Conservation (phyloP, 1,140 invertebrate genomes). For the Hesperophylax magnus region DNA sequence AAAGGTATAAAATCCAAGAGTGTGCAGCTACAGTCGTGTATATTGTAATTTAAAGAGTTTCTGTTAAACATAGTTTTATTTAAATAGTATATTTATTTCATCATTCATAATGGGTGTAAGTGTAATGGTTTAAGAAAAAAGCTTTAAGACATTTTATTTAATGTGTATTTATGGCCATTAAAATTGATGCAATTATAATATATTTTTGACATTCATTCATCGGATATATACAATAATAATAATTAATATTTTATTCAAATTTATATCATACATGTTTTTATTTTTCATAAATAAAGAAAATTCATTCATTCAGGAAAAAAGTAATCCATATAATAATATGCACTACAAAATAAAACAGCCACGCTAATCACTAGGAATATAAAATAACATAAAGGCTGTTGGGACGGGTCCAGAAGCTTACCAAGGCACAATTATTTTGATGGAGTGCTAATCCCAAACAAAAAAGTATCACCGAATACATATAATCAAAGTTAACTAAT, state of each 20-base stretch:
- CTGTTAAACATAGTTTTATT: no score
- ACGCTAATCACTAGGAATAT: background rate
- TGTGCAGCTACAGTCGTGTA: no score
- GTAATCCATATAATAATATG: background rate
- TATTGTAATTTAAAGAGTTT: no score
- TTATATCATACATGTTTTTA: no score
- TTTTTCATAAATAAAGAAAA: background rate
- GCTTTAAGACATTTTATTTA: constrained; percentile 3
- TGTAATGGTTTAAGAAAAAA: constrained; percentile 12
- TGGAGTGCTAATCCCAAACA: background rate
- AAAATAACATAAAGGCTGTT: constrained; percentile 1
- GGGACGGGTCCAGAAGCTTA: constrained; percentile 5
- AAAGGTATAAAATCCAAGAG: no score
- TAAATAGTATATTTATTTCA: background rate
- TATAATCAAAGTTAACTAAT: background rate
- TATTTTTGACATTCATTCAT: background rate
- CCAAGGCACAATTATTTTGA: constrained; percentile 19
- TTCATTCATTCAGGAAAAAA: background rate
- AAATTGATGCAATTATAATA: constrained; percentile 3
- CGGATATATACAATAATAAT: background rate
- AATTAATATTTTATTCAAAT: background rate
- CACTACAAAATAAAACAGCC: constrained; percentile 26
- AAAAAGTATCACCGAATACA: background rate
- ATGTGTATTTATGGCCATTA: constrained; percentile 7
- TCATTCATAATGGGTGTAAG: background rate